phyloP scores from a whole-genome alignment of 2,797 vertebrate species.

The Sardinella longiceps region DNA sequence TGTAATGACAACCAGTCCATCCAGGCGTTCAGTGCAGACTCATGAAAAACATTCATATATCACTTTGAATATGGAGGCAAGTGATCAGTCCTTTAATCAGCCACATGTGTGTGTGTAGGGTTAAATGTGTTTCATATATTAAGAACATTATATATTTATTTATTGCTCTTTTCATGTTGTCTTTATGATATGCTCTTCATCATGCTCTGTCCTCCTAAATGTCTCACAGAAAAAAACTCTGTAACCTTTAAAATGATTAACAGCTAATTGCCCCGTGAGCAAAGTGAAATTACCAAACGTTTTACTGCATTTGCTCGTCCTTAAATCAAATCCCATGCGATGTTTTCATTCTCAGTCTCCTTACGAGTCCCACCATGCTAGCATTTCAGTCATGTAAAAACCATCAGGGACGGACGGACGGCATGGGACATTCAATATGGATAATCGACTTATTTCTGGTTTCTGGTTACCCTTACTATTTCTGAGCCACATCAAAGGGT shows the following conservation, averaged over 20 bases:
- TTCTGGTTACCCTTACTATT: conserved; percentile 33
- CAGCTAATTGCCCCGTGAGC: conserved; percentile 13
- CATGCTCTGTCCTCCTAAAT: neutral
- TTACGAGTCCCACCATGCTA: conserved; percentile 4
- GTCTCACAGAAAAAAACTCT: neutral
- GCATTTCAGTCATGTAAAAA: conserved; percentile 20
- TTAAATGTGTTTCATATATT: conserved; percentile 21
- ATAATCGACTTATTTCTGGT: conserved; percentile 32
- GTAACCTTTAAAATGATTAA: conserved; percentile 23
- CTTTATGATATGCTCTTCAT: conserved; percentile 4
- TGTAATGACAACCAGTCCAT: neutral
- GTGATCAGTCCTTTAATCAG: conserved; percentile 16
- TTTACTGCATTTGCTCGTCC: neutral
- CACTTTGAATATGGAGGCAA: conserved; percentile 1
- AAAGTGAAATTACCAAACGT: conserved; percentile 12
- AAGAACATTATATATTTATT: conserved; percentile 6
- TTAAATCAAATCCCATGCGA: conserved; percentile 13
- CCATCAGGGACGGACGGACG: conserved; percentile 2
- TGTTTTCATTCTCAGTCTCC: neutral
- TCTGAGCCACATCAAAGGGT: conserved; percentile 29
- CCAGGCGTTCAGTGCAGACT: neutral
- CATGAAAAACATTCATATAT: conserved; percentile 22
- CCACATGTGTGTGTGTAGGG: conserved; percentile 1
- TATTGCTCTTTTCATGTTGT: conserved; percentile 4
- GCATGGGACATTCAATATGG: conserved; percentile 34